Conservation (phyloP, 1,140 invertebrate genomes). For the Geopemphigus sp. region DNA sequence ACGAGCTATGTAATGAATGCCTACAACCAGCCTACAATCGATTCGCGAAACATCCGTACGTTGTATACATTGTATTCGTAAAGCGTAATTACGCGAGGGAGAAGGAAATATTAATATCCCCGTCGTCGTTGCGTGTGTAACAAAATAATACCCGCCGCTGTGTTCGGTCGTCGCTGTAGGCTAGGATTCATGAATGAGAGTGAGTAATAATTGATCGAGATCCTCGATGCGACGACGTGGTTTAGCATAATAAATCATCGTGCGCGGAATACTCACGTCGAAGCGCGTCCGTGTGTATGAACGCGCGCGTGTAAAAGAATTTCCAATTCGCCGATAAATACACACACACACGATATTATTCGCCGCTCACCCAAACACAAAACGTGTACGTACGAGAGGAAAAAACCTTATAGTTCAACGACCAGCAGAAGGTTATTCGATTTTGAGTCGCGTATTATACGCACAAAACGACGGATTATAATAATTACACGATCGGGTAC, state of each 20-base stretch:
- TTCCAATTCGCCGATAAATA: background rate
- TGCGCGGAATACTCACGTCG: background rate
- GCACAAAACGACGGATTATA: background rate
- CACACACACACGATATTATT: background rate
- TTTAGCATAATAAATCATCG: background rate
- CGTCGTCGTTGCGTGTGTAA: too few species aligned
- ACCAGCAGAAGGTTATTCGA: constrained; percentile 47
- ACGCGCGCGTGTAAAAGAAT: background rate
- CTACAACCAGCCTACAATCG: too few species aligned
- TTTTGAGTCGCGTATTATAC: constrained; percentile 8
- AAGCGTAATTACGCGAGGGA: too few species aligned
- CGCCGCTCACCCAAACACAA: background rate
- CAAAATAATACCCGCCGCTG: background rate
- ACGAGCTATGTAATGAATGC: too few species aligned
- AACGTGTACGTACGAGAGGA: background rate
- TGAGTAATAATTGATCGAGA: background rate
- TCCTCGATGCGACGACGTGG: background rate
- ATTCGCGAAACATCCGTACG: too few species aligned
- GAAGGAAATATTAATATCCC: too few species aligned
- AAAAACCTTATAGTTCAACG: constrained; percentile 34
- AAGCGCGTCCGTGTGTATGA: background rate
- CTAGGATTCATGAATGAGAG: background rate
- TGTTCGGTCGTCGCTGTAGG: background rate
- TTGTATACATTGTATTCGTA: too few species aligned
- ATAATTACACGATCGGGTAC: background rate